phyloP scores from a whole-genome alignment of 2,888 invertebrate species.

The Aporophyla nigra region DNA sequence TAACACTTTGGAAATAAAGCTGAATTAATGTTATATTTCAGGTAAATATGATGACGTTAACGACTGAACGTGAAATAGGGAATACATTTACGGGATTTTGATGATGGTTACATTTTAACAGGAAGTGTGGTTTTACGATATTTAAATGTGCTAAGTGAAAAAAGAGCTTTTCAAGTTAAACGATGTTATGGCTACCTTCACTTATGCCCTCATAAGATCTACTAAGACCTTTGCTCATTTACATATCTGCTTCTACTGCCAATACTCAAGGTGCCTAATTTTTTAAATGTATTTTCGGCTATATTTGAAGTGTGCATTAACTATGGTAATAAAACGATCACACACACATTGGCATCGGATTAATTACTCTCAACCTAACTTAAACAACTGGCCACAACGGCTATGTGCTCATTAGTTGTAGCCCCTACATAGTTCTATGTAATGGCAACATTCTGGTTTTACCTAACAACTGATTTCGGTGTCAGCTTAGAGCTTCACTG shows the following conservation, averaged over 20 bases:
- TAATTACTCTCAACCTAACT: conserved; percentile 27
- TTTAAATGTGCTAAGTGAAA: conserved; percentile 6
- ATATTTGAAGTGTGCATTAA: background rate
- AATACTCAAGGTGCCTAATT: background rate
- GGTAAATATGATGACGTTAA: conserved; percentile 60
- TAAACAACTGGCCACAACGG: background rate
- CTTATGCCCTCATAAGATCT: background rate
- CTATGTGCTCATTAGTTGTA: conserved; percentile 47
- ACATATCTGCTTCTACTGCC: background rate
- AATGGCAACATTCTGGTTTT: conserved; percentile 17
- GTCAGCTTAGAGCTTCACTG: conserved; percentile 53
- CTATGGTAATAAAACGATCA: background rate
- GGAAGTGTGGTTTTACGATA: background rate
- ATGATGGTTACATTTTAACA: conserved; percentile 3
- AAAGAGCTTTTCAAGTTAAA: background rate
- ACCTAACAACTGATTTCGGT: conserved; percentile 43
- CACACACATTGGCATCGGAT: conserved; percentile 1
- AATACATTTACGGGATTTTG: conserved; percentile 26
- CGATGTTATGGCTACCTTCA: background rate
- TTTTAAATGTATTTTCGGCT: background rate
- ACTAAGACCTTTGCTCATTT: background rate
- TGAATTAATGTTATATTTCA: conserved; percentile 58
- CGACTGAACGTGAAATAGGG: conserved; percentile 35
- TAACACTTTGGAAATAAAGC: conserved; percentile 61
- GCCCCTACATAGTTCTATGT: conserved; percentile 13